These are phyloP conservation scores for Grammomys surdaster DNA, from an alignment of 2,113 vertebrate species.

Conservation along the genomic window DNA sequence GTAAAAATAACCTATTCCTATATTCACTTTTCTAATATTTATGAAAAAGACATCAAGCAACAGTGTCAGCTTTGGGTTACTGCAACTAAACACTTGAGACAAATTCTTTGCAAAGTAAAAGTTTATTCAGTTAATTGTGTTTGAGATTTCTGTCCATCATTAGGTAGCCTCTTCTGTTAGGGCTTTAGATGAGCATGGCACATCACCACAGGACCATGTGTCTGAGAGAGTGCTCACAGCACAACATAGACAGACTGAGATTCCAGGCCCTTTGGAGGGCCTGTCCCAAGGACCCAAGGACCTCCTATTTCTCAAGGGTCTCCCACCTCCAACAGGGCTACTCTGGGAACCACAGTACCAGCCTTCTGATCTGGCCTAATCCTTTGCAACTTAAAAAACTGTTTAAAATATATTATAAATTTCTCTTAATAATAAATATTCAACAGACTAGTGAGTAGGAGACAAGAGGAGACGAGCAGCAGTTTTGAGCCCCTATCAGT, in stretches of 20 bases:
- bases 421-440: conserved; percentile 28
- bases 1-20: not conserved
- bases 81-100: not conserved
- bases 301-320: not conserved
- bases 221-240: not conserved
- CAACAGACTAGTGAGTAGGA: not conserved
- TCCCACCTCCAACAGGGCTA: not conserved
- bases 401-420: conserved; percentile 12
- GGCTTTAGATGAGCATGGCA: not conserved
- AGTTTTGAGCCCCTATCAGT: not conserved
- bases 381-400: conserved; percentile 25
- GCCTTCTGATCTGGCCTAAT: conserved; percentile 14
- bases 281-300: not conserved
- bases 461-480: not conserved
- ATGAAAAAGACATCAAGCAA: conserved; percentile 49
- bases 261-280: not conserved
- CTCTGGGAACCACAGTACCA: not conserved
- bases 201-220: not conserved
- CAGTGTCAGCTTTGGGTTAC: not conserved
- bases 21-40: conserved; percentile 47
- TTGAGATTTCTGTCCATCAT: not conserved
- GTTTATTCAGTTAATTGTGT: not conserved
- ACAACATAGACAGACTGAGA: not conserved
- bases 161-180: not conserved
- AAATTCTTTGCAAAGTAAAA: not conserved